Conservation (phyloP, 2,113 vertebrate species). For the Struthidea cinerea region DNA sequence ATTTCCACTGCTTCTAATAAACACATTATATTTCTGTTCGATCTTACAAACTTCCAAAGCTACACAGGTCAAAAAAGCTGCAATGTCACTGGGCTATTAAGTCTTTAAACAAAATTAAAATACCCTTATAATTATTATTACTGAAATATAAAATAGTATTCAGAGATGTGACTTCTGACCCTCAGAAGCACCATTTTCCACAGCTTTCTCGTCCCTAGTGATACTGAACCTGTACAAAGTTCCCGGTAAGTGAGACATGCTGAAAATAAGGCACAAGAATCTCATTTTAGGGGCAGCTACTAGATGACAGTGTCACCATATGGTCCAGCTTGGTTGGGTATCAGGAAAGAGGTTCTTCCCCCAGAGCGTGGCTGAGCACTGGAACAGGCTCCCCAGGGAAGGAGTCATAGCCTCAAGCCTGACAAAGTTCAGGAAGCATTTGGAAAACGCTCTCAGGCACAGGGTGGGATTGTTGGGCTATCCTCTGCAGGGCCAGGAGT, state of each 20-base stretch:
- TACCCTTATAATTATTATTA: not conserved
- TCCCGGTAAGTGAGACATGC: not conserved
- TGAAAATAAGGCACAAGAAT: not conserved
- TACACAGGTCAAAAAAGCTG: not conserved
- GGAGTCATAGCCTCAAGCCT: not conserved
- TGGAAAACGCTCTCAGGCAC: rapidly evolving
- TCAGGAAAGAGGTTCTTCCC: not conserved
- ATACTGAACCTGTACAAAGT: not conserved
- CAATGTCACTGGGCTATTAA: not conserved
- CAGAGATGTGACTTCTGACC: not conserved
- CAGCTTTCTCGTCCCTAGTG: not conserved
- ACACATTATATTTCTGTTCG: not conserved
- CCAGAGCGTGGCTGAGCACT: not conserved
- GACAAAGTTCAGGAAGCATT: not conserved
- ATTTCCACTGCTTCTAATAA: not conserved
- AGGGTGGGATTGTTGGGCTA: not conserved
- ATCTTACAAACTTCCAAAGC: not conserved
- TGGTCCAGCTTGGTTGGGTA: not conserved
- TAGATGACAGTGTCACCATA: not conserved
- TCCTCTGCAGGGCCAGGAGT: not conserved
- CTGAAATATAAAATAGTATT: not conserved
- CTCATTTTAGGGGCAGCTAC: not conserved
- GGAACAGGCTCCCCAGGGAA: not conserved
- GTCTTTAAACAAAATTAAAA: not conserved
- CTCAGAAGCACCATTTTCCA: not conserved